A percentile compares a stretch with the other conserved stretches of the same genome.
phyloP scores from a whole-genome alignment of 53 echinoderm and acorn worm genomes.

The Stichopus horrens region DNA sequence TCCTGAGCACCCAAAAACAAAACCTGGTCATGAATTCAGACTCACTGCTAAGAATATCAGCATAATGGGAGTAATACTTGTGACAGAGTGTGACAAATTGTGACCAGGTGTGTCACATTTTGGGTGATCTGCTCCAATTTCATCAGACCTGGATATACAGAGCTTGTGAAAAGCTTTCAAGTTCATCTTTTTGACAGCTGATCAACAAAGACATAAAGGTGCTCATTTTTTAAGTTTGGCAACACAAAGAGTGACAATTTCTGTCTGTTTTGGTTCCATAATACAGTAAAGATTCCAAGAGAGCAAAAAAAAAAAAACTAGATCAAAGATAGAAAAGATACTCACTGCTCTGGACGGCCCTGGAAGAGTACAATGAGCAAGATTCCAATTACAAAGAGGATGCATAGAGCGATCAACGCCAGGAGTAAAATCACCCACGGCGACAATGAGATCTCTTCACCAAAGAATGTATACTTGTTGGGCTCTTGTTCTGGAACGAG shows the following conservation, averaged over 20 bases:
- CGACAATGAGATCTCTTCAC: conserved; percentile 55
- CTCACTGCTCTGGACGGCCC: conserved; percentile 70
- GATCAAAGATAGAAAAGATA: background rate
- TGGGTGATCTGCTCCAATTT: too few relatives aligned
- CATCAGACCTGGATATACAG: too few relatives aligned
- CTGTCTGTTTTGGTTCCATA: background rate
- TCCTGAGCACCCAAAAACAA: too few relatives aligned
- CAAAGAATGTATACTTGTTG: conserved; percentile 67
- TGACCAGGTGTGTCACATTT: too few relatives aligned
- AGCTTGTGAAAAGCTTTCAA: too few relatives aligned
- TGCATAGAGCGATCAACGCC: conserved; percentile 62
- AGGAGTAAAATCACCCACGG: conserved; percentile 83
- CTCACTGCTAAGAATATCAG: too few relatives aligned
- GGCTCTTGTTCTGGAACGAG: background rate
- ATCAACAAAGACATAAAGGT: too few relatives aligned
- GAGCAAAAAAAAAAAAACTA: background rate
- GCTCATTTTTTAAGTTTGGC: too few relatives aligned
- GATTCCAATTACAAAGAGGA: conserved; percentile 72
- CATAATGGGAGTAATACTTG: too few relatives aligned
- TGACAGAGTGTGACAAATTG: too few relatives aligned
- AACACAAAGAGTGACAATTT: background rate
- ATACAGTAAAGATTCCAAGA: background rate
- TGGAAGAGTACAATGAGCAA: conserved; percentile 53
- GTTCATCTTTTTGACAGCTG: too few relatives aligned
- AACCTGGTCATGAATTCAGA: too few relatives aligned